These are phyloP conservation scores for Thomomys bottae DNA, from an alignment of 2,113 vertebrate genomes.

Conservation along the genomic window DNA sequence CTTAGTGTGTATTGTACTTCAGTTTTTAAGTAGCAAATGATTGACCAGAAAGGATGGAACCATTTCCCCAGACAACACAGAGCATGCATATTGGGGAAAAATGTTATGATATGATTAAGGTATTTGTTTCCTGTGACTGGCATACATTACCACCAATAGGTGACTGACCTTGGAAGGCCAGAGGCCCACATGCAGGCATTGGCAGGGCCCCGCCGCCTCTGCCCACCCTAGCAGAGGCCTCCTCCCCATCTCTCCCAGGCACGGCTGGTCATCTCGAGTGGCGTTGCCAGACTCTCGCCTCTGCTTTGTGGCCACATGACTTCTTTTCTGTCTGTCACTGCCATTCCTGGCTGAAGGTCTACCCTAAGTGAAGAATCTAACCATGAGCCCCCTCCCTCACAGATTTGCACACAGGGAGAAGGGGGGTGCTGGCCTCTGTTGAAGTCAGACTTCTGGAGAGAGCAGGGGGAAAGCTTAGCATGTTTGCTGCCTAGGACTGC, in stretches of 20 bases:
- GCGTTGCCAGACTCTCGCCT: fast-evolving
- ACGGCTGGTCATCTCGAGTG: neutral
- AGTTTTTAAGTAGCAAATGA: constrained; percentile 7
- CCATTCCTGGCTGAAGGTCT: neutral
- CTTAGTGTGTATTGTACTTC: neutral
- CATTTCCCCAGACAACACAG: neutral
- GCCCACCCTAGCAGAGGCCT: neutral
- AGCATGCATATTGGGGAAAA: neutral
- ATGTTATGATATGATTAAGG: neutral
- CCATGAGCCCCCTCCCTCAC: too few species aligned
- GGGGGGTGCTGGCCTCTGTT: too few species aligned
- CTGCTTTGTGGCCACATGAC: neutral
- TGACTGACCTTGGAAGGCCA: neutral
- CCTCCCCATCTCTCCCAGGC: neutral
- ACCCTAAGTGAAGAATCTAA: neutral
- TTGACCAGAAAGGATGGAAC: neutral
- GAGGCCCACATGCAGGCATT: neutral
- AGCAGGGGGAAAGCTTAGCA: neutral
- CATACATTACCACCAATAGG: neutral
- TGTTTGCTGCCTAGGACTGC: fast-evolving
- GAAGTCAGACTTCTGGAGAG: too few species aligned
- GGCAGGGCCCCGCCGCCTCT: fast-evolving
- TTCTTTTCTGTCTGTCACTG: too few species aligned
- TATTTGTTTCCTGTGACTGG: neutral
- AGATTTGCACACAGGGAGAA: neutral